Evolutionary conservation across 1,140 invertebrate species (phyloP).

Genomic region (Caenorhabditis brenneri): DNA sequence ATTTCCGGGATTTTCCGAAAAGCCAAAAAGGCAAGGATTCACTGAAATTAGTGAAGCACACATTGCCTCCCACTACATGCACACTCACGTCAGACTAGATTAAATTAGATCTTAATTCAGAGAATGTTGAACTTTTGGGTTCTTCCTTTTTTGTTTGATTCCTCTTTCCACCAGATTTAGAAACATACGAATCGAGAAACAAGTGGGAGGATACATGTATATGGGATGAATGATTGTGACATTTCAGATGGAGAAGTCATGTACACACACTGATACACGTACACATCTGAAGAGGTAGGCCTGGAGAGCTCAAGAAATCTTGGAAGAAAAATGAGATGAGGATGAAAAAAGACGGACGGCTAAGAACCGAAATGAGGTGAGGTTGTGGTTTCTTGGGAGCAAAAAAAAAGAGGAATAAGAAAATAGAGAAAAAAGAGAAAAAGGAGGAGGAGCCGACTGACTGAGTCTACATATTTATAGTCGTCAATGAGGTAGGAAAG

Average conservation of each 20-base stretch:
- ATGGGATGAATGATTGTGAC: constrained; percentile 28
- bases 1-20: not conserved
- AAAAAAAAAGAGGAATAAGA: not conserved
- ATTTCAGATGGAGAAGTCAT: constrained; percentile 3
- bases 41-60: constrained; percentile 29
- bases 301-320: not conserved
- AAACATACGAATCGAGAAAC: not conserved
- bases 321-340: not conserved
- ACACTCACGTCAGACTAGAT: constrained; percentile 16
- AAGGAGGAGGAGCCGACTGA: not conserved
- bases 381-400: not conserved
- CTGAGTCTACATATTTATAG: constrained; percentile 27
- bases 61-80: constrained; percentile 16
- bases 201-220: constrained; percentile 19
- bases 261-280: not conserved
- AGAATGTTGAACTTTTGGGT: constrained; percentile 27
- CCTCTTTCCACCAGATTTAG: not conserved
- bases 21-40: constrained; percentile 16
- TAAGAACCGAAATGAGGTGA: not conserved
- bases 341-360: not conserved
- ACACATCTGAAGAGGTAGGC: not conserved
- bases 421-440: not conserved
- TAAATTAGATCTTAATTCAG: constrained; percentile 17
- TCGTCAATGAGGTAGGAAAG: constrained; percentile 19
- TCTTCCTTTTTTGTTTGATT: not conserved